These are phyloP conservation scores for Oreochromis tanganicae DNA, from an alignment of 2,113 vertebrate genomes.

Conservation along the genomic window DNA sequence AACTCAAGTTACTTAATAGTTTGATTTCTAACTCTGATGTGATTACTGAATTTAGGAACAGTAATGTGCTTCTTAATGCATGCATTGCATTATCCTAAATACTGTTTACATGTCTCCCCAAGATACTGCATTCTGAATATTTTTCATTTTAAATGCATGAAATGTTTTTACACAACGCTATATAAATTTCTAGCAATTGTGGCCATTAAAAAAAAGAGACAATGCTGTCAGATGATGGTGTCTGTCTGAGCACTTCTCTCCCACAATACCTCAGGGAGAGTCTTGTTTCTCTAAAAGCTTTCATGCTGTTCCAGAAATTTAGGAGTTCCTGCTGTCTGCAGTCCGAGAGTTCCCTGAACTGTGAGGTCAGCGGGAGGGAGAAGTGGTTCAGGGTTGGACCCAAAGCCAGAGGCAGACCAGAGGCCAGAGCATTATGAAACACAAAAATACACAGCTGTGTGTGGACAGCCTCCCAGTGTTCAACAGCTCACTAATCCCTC, in stretches of 20 bases:
- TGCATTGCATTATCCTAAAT: neutral
- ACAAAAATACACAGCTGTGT: conserved; percentile 70
- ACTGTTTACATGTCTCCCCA: neutral
- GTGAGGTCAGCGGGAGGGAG: conserved; percentile 51
- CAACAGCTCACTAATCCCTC: conserved; percentile 66
- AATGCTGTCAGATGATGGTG: neutral
- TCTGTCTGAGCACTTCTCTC: conserved; percentile 24
- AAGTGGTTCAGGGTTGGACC: conserved; percentile 37
- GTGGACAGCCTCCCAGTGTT: conserved; percentile 65
- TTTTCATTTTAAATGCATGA: neutral
- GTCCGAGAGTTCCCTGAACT: conserved; percentile 33
- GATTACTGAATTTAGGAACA: neutral
- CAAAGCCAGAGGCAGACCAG: conserved; percentile 44
- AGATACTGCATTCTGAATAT: neutral
- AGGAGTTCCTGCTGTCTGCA: conserved; percentile 33
- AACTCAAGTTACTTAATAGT: neutral
- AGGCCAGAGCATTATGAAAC: conserved; percentile 66
- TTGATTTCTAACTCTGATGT: neutral
- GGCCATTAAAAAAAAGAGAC: neutral
- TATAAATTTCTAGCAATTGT: neutral
- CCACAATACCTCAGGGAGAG: conserved; percentile 21
- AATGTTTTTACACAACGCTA: neutral
- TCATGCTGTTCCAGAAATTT: conserved; percentile 47
- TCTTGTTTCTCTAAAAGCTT: conserved; percentile 55
- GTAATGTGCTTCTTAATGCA: neutral